A percentile compares a stretch with the other conserved stretches of the same genome.
Evolutionary conservation across 1,140 invertebrate species (phyloP).

Genomic region (Heliconius nattereri): DNA sequence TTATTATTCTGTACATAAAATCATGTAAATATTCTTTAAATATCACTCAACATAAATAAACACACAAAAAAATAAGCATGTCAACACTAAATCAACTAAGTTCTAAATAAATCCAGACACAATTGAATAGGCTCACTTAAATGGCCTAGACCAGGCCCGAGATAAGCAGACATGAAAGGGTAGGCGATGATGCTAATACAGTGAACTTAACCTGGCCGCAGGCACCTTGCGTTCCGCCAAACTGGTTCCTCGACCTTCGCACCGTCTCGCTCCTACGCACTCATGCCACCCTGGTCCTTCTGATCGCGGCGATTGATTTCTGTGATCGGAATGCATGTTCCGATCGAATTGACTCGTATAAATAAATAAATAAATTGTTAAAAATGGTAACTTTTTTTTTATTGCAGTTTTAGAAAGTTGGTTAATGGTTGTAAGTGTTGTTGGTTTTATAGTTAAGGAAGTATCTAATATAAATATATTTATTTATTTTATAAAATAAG

Average conservation of each 20-base stretch:
- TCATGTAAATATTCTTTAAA: too few relatives aligned
- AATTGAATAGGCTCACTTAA: constrained; percentile 76
- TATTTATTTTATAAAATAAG: too few relatives aligned
- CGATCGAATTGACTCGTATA: not conserved
- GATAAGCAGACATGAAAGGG: constrained; percentile 77
- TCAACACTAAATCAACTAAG: constrained; percentile 18
- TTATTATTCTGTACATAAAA: too few relatives aligned
- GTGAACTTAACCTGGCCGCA: constrained; percentile 75
- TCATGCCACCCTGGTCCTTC: constrained; percentile 67
- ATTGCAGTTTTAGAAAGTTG: not conserved
- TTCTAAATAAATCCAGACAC: constrained; percentile 42
- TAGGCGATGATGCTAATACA: constrained; percentile 75
- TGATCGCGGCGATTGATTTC: constrained; percentile 68
- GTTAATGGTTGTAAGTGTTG: not conserved
- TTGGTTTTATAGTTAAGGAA: not conserved
- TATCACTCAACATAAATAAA: too few relatives aligned
- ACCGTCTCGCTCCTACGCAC: constrained; percentile 56
- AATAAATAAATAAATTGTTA: too few relatives aligned
- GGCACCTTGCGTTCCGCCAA: constrained; percentile 77
- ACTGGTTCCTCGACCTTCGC: constrained; percentile 77
- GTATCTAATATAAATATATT: too few relatives aligned
- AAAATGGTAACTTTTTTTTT: not conserved
- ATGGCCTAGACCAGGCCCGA: constrained; percentile 65
- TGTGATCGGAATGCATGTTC: constrained; percentile 27
- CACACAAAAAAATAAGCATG: not conserved